A percentile compares a stretch with the other conserved stretches of the same genome.
These are phyloP conservation scores for Falcunculus frontatus DNA, from an alignment of 2,113 vertebrate species.

Conservation along the genomic window DNA sequence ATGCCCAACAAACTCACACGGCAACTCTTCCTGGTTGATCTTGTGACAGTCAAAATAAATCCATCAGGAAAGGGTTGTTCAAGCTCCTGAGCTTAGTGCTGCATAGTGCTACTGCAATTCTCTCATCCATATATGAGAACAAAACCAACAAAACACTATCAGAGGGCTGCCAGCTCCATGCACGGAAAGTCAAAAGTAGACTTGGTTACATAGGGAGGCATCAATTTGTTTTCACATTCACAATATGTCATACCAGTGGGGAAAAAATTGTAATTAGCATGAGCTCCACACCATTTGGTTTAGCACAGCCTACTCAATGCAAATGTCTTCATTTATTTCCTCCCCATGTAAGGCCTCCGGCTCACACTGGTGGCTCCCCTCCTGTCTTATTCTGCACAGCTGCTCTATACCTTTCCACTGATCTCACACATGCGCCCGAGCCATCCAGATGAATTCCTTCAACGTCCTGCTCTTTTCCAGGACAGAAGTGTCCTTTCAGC, in stretches of 20 bases:
- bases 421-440: fast-evolving
- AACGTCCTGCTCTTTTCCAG: neutral
- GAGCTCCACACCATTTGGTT: slow-evolving; percentile 4
- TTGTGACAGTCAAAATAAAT: neutral
- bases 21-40: neutral
- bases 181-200: neutral
- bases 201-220: neutral
- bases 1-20: fast-evolving
- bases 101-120: neutral
- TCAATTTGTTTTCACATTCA: slow-evolving; percentile 4
- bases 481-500: neutral
- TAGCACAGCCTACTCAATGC: neutral
- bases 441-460: neutral
- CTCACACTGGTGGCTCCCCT: neutral
- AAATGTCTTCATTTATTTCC: slow-evolving; percentile 2
- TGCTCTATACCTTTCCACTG: neutral
- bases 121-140: neutral
- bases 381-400: neutral
- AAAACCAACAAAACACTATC: neutral
- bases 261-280: neutral
- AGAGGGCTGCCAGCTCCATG: neutral
- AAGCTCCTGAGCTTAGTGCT: neutral
- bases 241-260: neutral
- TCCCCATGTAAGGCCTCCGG: neutral
- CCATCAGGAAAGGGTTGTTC: neutral